Evolutionary conservation across 2,888 invertebrate species (phyloP).

Genomic region (Dugesia japonica): DNA sequence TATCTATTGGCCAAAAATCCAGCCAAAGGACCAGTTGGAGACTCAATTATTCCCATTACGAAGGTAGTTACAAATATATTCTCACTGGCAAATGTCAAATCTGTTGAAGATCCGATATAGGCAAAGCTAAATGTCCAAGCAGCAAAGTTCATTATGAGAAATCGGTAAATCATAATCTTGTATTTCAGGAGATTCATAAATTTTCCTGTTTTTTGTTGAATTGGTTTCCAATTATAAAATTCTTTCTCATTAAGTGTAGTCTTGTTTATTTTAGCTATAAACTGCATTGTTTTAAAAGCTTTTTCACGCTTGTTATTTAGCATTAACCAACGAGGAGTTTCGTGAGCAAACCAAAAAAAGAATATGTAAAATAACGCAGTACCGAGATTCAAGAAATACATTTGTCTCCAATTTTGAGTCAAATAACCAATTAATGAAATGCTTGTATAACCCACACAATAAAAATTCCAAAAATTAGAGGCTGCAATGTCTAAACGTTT

Average conservation of each 20-base stretch:
- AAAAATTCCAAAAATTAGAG: neutral
- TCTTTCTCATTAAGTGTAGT: neutral
- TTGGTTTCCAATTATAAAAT: neutral
- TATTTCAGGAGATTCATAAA: neutral
- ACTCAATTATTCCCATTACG: neutral
- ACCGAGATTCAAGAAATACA: neutral
- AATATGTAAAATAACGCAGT: neutral
- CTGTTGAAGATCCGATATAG: neutral
- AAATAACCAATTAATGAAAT: neutral
- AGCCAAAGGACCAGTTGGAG: neutral
- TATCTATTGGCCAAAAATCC: neutral
- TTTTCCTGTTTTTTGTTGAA: neutral
- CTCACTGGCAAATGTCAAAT: neutral
- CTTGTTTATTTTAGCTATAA: neutral
- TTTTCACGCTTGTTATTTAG: neutral
- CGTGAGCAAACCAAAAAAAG: neutral
- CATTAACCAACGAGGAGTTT: neutral
- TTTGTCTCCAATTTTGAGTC: neutral
- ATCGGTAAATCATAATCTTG: neutral
- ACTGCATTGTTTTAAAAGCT: neutral
- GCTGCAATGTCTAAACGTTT: neutral
- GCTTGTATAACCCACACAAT: neutral
- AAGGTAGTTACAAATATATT: neutral
- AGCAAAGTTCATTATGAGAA: neutral
- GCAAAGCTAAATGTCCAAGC: neutral